A percentile compares a stretch with the other conserved stretches of the same genome.
Conservation (phyloP, 2,797 vertebrate genomes). For the Aratinga solstitialis region DNA sequence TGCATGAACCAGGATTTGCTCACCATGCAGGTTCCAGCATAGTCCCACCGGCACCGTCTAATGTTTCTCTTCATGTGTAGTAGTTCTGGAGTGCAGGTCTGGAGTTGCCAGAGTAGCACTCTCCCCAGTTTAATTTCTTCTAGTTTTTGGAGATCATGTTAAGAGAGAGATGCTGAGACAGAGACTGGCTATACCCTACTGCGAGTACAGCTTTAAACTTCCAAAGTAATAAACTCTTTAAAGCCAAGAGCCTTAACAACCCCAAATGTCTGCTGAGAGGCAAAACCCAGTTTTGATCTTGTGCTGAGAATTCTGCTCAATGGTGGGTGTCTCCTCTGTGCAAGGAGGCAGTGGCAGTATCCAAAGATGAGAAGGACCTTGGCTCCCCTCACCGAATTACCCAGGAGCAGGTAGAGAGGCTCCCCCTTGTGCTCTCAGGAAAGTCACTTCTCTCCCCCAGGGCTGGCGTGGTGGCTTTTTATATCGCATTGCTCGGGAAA, state of each 20-base stretch:
- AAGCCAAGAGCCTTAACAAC: conserved; percentile 64
- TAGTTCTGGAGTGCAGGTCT: background rate
- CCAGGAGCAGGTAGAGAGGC: background rate
- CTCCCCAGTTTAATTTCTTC: background rate
- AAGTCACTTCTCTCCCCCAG: background rate
- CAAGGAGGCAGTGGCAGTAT: background rate
- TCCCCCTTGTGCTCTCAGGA: background rate
- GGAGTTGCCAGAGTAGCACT: background rate
- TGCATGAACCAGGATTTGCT: background rate
- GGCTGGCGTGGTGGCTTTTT: background rate
- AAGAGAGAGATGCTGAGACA: background rate
- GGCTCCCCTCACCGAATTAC: background rate
- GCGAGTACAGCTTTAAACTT: background rate
- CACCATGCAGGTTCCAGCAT: background rate
- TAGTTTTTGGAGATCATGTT: background rate
- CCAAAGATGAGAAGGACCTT: background rate
- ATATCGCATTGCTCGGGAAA: background rate
- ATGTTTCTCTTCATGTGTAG: accelerated
- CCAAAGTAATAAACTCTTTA: conserved; percentile 39
- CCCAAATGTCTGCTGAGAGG: background rate
- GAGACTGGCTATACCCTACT: background rate
- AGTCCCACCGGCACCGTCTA: accelerated
- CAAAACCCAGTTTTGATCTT: background rate
- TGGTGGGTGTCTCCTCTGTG: accelerated
- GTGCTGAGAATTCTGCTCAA: accelerated